Evolutionary conservation across 2,797 vertebrate genomes (phyloP).

Genomic region (Momotus momota): DNA sequence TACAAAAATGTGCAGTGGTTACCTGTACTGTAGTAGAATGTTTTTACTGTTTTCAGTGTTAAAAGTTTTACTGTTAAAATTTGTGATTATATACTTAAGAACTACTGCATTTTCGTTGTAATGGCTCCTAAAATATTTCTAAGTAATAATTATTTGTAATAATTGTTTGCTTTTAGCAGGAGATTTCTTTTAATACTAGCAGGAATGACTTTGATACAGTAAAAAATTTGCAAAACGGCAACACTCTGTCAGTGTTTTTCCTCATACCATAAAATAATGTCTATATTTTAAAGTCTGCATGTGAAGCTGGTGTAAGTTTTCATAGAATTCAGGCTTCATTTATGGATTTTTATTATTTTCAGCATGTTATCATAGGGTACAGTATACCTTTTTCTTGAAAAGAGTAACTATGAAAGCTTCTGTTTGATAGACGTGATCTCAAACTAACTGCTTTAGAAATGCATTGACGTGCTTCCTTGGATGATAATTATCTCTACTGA

Average conservation of each 20-base stretch:
- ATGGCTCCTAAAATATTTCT: background rate
- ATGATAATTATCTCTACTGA: background rate
- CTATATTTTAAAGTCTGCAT: background rate
- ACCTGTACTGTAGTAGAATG: background rate
- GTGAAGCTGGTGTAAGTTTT: background rate
- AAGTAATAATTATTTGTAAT: background rate
- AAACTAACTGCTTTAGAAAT: background rate
- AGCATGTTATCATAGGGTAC: background rate
- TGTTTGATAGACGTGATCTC: background rate
- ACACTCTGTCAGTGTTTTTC: background rate
- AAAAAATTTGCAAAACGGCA: background rate
- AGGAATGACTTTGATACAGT: background rate
- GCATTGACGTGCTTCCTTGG: background rate
- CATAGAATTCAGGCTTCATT: background rate
- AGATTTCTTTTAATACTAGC: background rate
- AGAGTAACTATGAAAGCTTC: background rate
- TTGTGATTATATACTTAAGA: background rate
- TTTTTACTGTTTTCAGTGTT: background rate
- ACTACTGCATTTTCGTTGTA: background rate
- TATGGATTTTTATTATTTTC: background rate
- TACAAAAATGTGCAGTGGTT: background rate
- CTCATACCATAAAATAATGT: background rate
- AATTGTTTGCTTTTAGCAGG: background rate
- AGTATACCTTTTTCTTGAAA: background rate
- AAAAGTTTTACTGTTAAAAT: background rate